Percentiles rank a stretch among this genome's conserved stretches.
Evolutionary conservation across 2,888 invertebrate genomes (phyloP).

Genomic region (Pollenia amentaria): DNA sequence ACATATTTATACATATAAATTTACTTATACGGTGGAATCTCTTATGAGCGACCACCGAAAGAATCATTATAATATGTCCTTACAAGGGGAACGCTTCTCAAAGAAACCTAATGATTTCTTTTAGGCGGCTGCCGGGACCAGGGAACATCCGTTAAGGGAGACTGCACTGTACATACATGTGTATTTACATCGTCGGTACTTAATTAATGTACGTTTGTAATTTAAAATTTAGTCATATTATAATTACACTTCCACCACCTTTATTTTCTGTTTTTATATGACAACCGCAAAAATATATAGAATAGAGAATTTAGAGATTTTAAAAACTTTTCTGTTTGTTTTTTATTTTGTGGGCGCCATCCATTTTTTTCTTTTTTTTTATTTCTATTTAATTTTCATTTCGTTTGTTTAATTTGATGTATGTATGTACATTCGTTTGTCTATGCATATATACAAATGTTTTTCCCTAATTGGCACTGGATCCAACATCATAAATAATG

Average conservation of each 20-base stretch:
- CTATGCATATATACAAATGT: constrained; percentile 57
- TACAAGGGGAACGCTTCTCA: too few relatives aligned
- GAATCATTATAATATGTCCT: too few relatives aligned
- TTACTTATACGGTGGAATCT: neutral
- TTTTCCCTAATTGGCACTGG: constrained; percentile 73
- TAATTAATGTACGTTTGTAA: neutral
- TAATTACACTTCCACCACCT: constrained; percentile 52
- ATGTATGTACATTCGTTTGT: constrained; percentile 11
- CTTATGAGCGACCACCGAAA: too few relatives aligned
- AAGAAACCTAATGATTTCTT: too few relatives aligned
- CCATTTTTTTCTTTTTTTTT: constrained; percentile 36
- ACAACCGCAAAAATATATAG: constrained; percentile 55
- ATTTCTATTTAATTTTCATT: constrained; percentile 38
- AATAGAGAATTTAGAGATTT: constrained; percentile 59
- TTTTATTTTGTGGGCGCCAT: constrained; percentile 69
- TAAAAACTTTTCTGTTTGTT: constrained; percentile 54
- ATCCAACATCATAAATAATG: constrained; percentile 69
- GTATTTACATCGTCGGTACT: neutral
- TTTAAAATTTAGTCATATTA: constrained; percentile 55
- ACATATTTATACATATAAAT: neutral
- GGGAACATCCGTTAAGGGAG: too few relatives aligned
- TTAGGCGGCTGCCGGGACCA: too few relatives aligned
- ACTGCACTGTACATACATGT: neutral
- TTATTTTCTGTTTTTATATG: constrained; percentile 45
- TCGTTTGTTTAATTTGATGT: constrained; percentile 55